Evolutionary conservation across 2,888 invertebrate species (phyloP).

Genomic region (Ctena decussata): DNA sequence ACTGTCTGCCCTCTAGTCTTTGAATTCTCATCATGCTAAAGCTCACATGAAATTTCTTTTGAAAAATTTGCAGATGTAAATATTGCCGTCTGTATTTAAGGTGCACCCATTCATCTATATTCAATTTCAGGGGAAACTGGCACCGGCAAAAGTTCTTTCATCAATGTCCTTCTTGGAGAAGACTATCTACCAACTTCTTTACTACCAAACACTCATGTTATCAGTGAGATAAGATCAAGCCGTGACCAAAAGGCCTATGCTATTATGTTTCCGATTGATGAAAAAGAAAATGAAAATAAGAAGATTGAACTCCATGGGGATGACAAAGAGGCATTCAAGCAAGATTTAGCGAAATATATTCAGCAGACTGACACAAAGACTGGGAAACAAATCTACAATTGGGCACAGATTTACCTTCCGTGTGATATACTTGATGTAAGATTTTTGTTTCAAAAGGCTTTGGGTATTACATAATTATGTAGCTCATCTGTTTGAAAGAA

Average conservation of each 20-base stretch:
- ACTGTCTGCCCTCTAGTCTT: too few species aligned
- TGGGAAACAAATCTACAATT: conserved; percentile 51
- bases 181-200: conserved; percentile 70
- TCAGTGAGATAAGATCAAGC: conserved; percentile 73
- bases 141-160: conserved; percentile 76
- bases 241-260: conserved; percentile 40
- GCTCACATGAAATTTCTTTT: too few species aligned
- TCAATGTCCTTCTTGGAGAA: conserved; percentile 73
- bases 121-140: conserved; percentile 74
- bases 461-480: too few species aligned
- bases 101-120: too few species aligned
- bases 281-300: conserved; percentile 3
- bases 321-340: conserved; percentile 20
- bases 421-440: conserved; percentile 69
- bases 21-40: too few species aligned
- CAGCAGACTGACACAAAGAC: conserved; percentile 42
- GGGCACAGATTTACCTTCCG: conserved; percentile 68
- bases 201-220: conserved; percentile 75
- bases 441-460: too few species aligned
- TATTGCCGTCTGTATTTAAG: too few species aligned
- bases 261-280: conserved; percentile 12
- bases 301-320: conserved; percentile 8
- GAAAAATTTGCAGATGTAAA: too few species aligned
- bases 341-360: conserved; percentile 38
- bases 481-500: too few species aligned